Conservation (phyloP, 2,888 invertebrate species). For the Drosophila neonasuta region DNA sequence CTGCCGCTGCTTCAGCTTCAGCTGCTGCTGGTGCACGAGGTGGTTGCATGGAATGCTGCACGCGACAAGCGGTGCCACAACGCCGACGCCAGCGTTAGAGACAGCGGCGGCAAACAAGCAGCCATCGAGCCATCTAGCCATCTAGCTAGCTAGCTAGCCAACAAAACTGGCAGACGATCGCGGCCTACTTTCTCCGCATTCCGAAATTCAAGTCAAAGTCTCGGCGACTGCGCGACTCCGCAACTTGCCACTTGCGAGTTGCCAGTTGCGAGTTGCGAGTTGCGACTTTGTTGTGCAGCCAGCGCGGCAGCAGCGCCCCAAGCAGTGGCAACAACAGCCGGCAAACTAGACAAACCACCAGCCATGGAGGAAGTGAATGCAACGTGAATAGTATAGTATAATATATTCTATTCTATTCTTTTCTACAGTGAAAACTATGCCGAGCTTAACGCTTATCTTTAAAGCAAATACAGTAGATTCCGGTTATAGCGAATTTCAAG, state of each 20-base stretch:
- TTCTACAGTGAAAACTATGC: conserved; percentile 32
- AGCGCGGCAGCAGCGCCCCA: conserved; percentile 41
- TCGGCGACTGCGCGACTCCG: conserved; percentile 19
- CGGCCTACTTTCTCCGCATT: conserved; percentile 83
- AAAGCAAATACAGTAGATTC: neutral
- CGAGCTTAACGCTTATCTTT: neutral
- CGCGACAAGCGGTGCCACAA: conserved; percentile 59
- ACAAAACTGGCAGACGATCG: conserved; percentile 59
- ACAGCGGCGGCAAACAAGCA: conserved; percentile 3
- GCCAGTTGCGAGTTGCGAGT: conserved; percentile 31
- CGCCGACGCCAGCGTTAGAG: conserved; percentile 20
- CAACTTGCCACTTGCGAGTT: conserved; percentile 35
- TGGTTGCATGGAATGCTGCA: conserved; percentile 66
- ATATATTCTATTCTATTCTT: conserved; percentile 10
- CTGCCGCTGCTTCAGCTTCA: conserved; percentile 20
- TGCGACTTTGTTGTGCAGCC: conserved; percentile 64
- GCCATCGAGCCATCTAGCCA: neutral
- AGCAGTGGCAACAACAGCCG: conserved; percentile 25
- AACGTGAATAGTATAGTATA: conserved; percentile 4
- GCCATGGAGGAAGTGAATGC: conserved; percentile 57
- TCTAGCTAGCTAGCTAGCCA: neutral
- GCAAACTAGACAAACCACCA: conserved; percentile 63
- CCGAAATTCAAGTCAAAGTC: conserved; percentile 71
- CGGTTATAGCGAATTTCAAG: no score
- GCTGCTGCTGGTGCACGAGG: conserved; percentile 25